Evolutionary conservation across 2,113 vertebrate species (phyloP), one percentile per base, ranked within the genome.

Genomic region (Heloderma charlesbogerti): DNA sequence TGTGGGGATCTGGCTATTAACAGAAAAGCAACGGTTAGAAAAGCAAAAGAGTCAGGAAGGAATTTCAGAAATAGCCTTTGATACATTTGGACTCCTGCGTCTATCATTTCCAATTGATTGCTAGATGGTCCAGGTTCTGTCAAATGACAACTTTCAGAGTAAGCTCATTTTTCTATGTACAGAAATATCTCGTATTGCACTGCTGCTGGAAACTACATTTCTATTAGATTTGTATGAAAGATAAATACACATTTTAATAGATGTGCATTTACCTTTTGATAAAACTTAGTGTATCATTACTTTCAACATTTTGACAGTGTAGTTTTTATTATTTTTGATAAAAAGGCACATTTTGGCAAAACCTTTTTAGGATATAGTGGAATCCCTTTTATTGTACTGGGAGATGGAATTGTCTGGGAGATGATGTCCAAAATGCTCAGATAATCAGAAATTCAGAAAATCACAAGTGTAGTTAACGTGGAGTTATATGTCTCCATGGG

Each of bases 1-100:
- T 98, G 40, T 92, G 94, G 87, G 91, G 63, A 79, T 78, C 94
- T 86, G 22, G 89, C 66, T 98, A 94, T 1, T 71, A 6, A 87
- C 8, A 66, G 69, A 84, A 83, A 88, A 89, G 90, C 27, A 60
- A 78, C 22, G 37, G 20, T 57, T 0, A 18, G 22, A 18, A 25
- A 34, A 13, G 29, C 6, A 9, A 67, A 1, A 60, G 6, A 63
- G 7, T 4, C 34, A 20, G 13, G 45, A 60, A 0, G 67, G 67
- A 0, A 20, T 0, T 29, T 88, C 66, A 16, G 29, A 78, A 3
- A 2, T 10, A 66, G 20, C 15, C 66, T 57, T 12, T 6, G 1
- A 43, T 0, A 22, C 45, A 84, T 63, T 18, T 84, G 67, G 60
- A 20, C 4, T 45, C 1, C 4, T 13, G 25, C 51, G 63, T 69